Evolutionary conservation across 2,797 vertebrate species (phyloP).

Genomic region (Notolepis coatsorum): DNA sequence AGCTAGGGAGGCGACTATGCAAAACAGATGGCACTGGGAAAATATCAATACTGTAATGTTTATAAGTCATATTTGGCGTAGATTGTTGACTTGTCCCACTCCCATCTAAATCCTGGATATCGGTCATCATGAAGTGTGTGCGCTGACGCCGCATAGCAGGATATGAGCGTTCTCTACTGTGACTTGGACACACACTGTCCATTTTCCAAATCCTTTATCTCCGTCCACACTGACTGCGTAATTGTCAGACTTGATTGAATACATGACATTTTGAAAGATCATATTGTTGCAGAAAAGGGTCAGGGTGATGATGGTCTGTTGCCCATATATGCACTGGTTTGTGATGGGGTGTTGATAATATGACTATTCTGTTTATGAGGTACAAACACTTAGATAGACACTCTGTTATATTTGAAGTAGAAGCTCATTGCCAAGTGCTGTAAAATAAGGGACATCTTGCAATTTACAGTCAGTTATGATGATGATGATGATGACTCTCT

Average conservation of each 20-base stretch:
- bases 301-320: too few species aligned
- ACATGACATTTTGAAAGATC: not conserved
- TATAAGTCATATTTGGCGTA: too few species aligned
- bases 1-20: conserved; percentile 1
- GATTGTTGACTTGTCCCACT: conserved; percentile 25
- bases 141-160: conserved; percentile 13
- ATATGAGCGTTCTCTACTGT: conserved; percentile 32
- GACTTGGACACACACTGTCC: conserved; percentile 27
- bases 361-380: not conserved
- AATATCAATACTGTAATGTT: not conserved
- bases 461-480: too few species aligned
- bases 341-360: not conserved
- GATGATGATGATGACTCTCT: too few species aligned
- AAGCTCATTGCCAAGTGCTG: too few species aligned
- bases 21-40: not conserved
- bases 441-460: too few species aligned
- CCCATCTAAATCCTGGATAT: conserved; percentile 33
- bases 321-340: too few species aligned
- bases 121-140: conserved; percentile 17
- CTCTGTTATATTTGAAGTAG: too few species aligned
- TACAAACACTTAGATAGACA: too few species aligned
- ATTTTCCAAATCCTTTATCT: conserved; percentile 33
- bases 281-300: not conserved
- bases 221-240: not conserved
- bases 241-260: not conserved